Conservation (phyloP, 2,113 vertebrate species). For the Sinocyclocheilus anophthalmus region DNA sequence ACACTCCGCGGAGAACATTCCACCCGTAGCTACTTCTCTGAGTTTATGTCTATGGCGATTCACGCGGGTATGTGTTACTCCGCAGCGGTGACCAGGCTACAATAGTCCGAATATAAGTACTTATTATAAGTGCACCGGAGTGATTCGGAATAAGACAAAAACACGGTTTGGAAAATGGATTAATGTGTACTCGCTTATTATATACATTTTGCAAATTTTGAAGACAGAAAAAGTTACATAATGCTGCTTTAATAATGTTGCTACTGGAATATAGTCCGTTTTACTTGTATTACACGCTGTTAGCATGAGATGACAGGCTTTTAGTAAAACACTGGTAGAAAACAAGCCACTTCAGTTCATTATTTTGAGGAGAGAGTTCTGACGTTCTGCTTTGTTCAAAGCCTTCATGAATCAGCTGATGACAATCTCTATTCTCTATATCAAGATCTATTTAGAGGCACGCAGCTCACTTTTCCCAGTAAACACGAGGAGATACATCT, state of each 20-base stretch:
- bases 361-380: not conserved
- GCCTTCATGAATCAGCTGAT: not conserved
- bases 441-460: not conserved
- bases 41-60: too few relatives aligned
- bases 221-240: too few relatives aligned
- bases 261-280: not conserved
- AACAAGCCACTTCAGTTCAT: conserved; percentile 7
- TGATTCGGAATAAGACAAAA: too few relatives aligned
- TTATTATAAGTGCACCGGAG: too few relatives aligned
- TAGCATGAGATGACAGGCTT: not conserved
- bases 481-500: not conserved
- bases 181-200: too few relatives aligned
- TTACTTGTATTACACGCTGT: not conserved
- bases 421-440: not conserved
- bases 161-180: too few relatives aligned
- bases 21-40: too few relatives aligned
- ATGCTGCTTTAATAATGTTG: not conserved
- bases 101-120: too few relatives aligned
- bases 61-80: too few relatives aligned
- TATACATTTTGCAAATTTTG: too few relatives aligned
- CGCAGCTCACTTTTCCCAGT: not conserved
- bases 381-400: not conserved
- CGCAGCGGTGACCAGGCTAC: too few relatives aligned
- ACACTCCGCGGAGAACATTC: too few relatives aligned
- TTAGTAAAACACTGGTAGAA: not conserved